These are phyloP conservation scores for Sturmia bella DNA, from an alignment of 2,888 invertebrate genomes.

Conservation along the genomic window DNA sequence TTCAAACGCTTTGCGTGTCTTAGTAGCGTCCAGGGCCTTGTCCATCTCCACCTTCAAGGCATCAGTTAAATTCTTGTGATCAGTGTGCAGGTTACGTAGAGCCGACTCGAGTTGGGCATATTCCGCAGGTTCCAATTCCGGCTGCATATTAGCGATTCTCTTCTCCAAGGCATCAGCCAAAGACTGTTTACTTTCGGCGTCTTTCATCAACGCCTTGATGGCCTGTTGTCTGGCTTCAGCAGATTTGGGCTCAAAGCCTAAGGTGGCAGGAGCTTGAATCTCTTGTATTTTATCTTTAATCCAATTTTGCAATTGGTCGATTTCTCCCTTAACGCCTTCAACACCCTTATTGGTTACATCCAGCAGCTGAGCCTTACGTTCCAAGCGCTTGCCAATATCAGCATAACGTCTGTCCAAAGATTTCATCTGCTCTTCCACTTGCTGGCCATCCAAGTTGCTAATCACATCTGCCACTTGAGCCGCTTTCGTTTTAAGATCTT, in stretches of 20 bases:
- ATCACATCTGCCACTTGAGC: conserved; percentile 89
- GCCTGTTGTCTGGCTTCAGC: conserved; percentile 89
- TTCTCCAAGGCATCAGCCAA: conserved; percentile 92
- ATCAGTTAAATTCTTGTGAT: conserved; percentile 88
- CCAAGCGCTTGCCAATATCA: conserved; percentile 91
- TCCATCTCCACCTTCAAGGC: conserved; percentile 89
- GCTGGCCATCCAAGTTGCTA: conserved; percentile 93
- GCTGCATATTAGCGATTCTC: conserved; percentile 90
- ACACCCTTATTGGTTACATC: conserved; percentile 92
- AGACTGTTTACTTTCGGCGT: conserved; percentile 92
- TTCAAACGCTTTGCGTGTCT: conserved; percentile 89
- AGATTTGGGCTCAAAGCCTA: conserved; percentile 90
- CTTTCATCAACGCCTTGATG: conserved; percentile 89
- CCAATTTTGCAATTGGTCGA: conserved; percentile 90
- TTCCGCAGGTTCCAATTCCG: conserved; percentile 92
- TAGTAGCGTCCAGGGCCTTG: conserved; percentile 86
- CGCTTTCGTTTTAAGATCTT: conserved; percentile 87
- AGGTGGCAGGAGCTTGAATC: conserved; percentile 85
- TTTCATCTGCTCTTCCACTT: conserved; percentile 94
- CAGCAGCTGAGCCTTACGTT: conserved; percentile 91
- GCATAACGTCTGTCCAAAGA: conserved; percentile 91
- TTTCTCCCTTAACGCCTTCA: conserved; percentile 90
- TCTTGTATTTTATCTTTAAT: conserved; percentile 88
- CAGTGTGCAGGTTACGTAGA: conserved; percentile 87
- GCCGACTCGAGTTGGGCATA: conserved; percentile 89